Evolutionary conservation across 2,888 invertebrate species (phyloP).

Genomic region (Heliconius ethilla): DNA sequence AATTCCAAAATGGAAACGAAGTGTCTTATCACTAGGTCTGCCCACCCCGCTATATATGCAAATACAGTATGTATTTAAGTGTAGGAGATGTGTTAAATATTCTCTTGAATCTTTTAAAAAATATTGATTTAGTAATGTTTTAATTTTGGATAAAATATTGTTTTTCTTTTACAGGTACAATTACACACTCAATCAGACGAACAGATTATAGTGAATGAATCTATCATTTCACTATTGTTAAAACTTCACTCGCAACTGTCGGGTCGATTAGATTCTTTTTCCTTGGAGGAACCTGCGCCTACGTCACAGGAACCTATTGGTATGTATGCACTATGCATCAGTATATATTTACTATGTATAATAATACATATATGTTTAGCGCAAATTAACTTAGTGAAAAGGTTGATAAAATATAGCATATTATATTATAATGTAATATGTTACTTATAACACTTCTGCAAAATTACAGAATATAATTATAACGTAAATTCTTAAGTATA

Average conservation of each 20-base stretch:
- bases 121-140: too few species aligned
- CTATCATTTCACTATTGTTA: constrained; percentile 93
- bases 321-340: constrained; percentile 44
- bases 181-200: constrained; percentile 71
- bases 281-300: constrained; percentile 78
- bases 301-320: constrained; percentile 63
- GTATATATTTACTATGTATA: neutral
- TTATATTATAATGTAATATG: neutral
- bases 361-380: neutral
- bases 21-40: neutral
- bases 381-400: neutral
- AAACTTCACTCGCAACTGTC: constrained; percentile 95
- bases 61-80: too few species aligned
- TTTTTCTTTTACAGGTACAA: constrained; percentile 55
- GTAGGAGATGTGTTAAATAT: too few species aligned
- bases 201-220: constrained; percentile 88
- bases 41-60: too few species aligned
- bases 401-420: neutral
- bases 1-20: neutral
- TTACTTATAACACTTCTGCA: neutral
- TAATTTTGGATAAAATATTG: neutral
- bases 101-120: too few species aligned
- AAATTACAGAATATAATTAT: neutral
- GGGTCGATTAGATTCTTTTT: constrained; percentile 91
- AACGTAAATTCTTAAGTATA: too few species aligned